phyloP scores from a whole-genome alignment of 2,888 invertebrate genomes.

The Alsophila aescularia region DNA sequence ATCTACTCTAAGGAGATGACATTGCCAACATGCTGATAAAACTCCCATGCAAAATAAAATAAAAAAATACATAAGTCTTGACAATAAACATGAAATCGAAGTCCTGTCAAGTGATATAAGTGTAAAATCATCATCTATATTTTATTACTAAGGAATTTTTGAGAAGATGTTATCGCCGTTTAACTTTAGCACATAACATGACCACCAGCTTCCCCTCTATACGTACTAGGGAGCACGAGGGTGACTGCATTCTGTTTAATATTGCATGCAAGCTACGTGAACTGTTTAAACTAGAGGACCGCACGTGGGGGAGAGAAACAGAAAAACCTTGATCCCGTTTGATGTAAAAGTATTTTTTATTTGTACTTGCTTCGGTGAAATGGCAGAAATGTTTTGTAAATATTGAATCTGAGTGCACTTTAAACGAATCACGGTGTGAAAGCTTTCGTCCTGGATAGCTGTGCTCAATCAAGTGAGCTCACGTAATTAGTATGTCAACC shows the following conservation, averaged over 20 bases:
- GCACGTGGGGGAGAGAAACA: conserved; percentile 35
- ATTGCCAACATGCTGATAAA: no score
- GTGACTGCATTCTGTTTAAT: conserved; percentile 74
- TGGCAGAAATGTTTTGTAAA: conserved; percentile 20
- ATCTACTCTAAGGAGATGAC: no score
- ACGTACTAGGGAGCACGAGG: conserved; percentile 41
- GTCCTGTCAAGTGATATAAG: no score
- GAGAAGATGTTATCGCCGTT: no score
- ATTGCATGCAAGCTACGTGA: conserved; percentile 75
- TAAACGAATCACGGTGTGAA: conserved; percentile 3
- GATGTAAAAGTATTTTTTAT: conserved; percentile 39
- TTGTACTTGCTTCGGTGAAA: conserved; percentile 12
- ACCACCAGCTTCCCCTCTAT: conserved; percentile 1
- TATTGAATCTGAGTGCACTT: conserved; percentile 22
- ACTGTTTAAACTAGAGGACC: conserved; percentile 67
- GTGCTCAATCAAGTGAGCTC: no score
- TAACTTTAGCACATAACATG: background rate
- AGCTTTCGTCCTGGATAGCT: no score
- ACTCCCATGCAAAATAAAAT: no score
- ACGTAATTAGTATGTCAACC: no score
- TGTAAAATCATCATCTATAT: background rate
- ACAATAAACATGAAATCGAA: no score
- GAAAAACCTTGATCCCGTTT: conserved; percentile 43
- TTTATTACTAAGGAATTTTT: background rate
- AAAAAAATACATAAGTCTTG: no score